Conservation (phyloP, 2,797 vertebrate species). For the Urosaurus nigricauda region DNA sequence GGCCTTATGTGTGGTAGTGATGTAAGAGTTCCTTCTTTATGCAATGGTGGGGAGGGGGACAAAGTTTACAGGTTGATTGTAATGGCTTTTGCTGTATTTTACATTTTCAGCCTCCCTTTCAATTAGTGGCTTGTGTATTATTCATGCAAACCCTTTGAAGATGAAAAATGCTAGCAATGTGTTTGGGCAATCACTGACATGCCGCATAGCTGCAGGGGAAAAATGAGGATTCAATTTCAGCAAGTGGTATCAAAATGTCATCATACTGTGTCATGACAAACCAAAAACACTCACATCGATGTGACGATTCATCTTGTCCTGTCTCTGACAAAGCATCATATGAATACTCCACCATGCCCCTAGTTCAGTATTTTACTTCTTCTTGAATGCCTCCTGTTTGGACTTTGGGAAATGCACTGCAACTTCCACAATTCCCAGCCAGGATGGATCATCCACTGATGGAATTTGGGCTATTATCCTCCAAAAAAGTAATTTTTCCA, state of each 20-base stretch:
- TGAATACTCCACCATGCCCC: not conserved
- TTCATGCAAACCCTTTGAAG: slow-evolving; percentile 22
- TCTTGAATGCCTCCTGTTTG: not conserved
- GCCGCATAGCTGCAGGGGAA: not conserved
- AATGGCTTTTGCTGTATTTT: not conserved
- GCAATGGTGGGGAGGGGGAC: not conserved
- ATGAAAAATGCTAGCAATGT: slow-evolving; percentile 4
- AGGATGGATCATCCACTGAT: too few relatives aligned
- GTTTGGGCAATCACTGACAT: not conserved
- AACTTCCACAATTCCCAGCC: too few relatives aligned
- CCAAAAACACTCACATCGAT: slow-evolving; percentile 4
- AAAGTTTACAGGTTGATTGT: not conserved
- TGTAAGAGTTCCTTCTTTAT: not conserved
- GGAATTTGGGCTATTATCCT: too few relatives aligned
- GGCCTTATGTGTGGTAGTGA: not conserved
- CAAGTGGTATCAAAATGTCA: slow-evolving; percentile 23
- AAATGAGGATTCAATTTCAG: not conserved
- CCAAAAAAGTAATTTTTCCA: too few relatives aligned
- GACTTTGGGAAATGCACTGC: too few relatives aligned
- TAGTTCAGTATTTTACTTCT: slow-evolving; percentile 18
- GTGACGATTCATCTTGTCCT: not conserved
- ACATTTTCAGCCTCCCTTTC: not conserved
- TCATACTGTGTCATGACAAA: not conserved
- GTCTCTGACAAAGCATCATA: not conserved
- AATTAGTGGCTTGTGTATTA: slow-evolving; percentile 17